These are phyloP conservation scores for Podarcis muralis DNA, from an alignment of 2,113 vertebrate species.

Conservation along the genomic window DNA sequence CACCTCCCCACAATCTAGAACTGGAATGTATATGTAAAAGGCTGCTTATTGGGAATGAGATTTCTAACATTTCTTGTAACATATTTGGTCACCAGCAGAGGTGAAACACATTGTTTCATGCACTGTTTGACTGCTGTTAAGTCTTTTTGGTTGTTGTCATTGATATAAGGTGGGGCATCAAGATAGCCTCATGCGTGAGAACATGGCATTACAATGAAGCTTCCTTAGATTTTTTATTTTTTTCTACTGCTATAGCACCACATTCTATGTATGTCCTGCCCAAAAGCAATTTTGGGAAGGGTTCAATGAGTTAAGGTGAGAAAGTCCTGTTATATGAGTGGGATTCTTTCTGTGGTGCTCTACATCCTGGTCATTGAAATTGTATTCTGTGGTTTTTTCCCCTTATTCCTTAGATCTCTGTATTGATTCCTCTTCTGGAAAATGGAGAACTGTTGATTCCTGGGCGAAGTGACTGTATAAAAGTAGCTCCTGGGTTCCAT, in stretches of 20 bases:
- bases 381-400: neutral
- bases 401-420: constrained; percentile 82
- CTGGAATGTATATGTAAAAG: neutral
- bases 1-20: too few relatives aligned
- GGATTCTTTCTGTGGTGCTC: neutral
- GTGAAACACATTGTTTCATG: neutral
- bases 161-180: neutral
- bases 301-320: neutral
- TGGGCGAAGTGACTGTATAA: constrained; percentile 89
- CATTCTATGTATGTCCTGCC: neutral
- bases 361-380: neutral
- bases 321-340: neutral
- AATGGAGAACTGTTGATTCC: constrained; percentile 92
- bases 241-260: too few relatives aligned
- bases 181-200: neutral
- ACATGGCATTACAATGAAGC: neutral
- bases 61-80: neutral
- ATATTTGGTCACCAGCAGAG: neutral
- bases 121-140: neutral
- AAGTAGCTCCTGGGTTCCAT: constrained; percentile 91
- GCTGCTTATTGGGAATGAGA: neutral
- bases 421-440: constrained; percentile 94
- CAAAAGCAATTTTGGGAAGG: neutral
- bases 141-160: neutral
- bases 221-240: neutral